Conservation (phyloP, 2,113 vertebrate genomes). For the Ceratotherium simum region DNA sequence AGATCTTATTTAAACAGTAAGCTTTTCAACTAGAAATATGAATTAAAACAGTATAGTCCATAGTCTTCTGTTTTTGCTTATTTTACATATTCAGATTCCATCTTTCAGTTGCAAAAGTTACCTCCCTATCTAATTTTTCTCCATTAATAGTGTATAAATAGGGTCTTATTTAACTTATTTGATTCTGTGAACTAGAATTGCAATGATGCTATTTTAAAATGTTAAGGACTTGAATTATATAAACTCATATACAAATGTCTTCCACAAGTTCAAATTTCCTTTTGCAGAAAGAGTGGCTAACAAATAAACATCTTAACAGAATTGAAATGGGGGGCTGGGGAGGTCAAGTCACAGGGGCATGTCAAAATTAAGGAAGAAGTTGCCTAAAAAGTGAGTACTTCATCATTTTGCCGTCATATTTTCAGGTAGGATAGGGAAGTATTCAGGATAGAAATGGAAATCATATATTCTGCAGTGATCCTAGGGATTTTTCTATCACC, state of each 20-base stretch:
- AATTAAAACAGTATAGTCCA: background rate
- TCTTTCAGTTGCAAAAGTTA: background rate
- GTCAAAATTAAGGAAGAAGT: slow-evolving; percentile 36
- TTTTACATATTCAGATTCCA: background rate
- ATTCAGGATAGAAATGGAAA: slow-evolving; percentile 45
- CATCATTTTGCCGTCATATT: slow-evolving; percentile 53
- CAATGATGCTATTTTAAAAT: slow-evolving; percentile 1
- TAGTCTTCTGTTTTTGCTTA: background rate
- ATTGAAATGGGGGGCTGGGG: background rate
- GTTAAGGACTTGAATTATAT: background rate
- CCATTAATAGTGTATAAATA: background rate
- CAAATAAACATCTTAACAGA: background rate
- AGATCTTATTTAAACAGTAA: background rate
- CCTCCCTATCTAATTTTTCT: background rate
- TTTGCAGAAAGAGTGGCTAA: background rate
- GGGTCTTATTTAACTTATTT: background rate
- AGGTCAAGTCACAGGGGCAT: background rate
- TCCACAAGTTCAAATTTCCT: background rate
- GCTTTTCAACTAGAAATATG: background rate
- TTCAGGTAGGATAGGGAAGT: slow-evolving; percentile 61
- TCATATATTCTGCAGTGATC: slow-evolving; percentile 50
- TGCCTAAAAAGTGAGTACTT: slow-evolving; percentile 39
- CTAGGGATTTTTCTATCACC: slow-evolving; percentile 59
- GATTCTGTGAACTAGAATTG: background rate
- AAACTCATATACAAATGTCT: background rate